These are phyloP conservation scores for Isichthys henryi DNA, from an alignment of 2,113 vertebrate species.

Conservation along the genomic window DNA sequence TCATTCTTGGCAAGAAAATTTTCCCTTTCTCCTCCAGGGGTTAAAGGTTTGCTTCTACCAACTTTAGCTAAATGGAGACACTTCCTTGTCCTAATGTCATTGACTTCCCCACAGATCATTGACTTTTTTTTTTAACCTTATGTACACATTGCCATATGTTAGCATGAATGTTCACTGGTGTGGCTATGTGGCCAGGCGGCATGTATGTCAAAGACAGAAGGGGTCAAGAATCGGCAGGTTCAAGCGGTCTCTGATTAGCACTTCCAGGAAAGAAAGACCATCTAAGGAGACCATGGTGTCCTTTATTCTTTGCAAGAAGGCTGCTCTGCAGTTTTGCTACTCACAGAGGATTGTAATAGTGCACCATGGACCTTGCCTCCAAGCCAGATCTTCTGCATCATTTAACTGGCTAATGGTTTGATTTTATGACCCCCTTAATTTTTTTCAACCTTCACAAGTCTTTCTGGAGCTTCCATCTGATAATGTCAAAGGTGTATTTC, in stretches of 20 bases:
- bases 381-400: slow-evolving; percentile 22
- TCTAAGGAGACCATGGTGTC: neutral
- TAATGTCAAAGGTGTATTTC: neutral
- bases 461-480: slow-evolving; percentile 18
- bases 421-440: slow-evolving; percentile 22
- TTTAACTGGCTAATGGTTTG: slow-evolving; percentile 20
- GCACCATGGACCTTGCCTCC: neutral
- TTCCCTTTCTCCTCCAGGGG: neutral
- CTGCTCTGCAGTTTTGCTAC: neutral
- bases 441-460: slow-evolving; percentile 18
- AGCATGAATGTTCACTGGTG: neutral
- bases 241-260: neutral
- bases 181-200: neutral
- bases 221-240: neutral
- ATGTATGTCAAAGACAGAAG: neutral
- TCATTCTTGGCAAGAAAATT: neutral
- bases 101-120: neutral
- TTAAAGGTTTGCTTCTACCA: neutral
- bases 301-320: neutral
- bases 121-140: neutral
- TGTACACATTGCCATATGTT: neutral
- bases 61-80: neutral
- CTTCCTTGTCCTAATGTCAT: neutral
- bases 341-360: neutral
- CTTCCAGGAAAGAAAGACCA: neutral